Base-by-base conservation (phyloP, 2,888 invertebrate species). In the Rhyacophila evoluta region DNA sequence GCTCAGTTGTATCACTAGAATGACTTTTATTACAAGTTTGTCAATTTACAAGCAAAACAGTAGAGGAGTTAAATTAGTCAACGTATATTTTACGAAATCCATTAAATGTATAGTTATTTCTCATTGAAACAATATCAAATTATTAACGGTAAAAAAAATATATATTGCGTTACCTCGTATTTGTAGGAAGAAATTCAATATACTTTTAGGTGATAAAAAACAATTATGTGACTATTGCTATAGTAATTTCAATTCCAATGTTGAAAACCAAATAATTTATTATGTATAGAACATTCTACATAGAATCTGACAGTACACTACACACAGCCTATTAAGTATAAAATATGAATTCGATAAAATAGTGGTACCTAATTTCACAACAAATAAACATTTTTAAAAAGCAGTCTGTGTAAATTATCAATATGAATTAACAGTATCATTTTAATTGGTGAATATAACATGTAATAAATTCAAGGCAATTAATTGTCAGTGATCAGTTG, bases 331-430 rank as follows among this genome's bases (percentile, higher is more conserved):
- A 25, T 25, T 8, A 8, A 8, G 15, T 19, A 55, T 55, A 8
- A 55, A n/a, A 55, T 12, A 55, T 55, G 55, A 25, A 55, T 55
- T 25, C 25, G 19, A 55, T 55, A 55, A 55, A 55, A 55, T 55
- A 55, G 19, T 55, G 55, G 55, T 55, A 55, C 55, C 55, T 55
- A 55, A 55, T 1, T 55, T 55, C 19, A 55, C 25, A 55, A 25
- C 55, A 25, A 55, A 25, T 25, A 55, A 25, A 55, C 15, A 5
- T 19, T 55, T 55, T 55, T 55, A 55, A 55, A 55, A 55, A 55
- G 55, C 55, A 55, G 55, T 55, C 55, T 8, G 55, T 55, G 55
- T 55, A 10, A 19, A 55, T 55, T 33, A 33, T 2, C 1, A 19
- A 25, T 39, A 39, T 10, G 39, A 39, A n/a, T 2, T 12, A 12